Evolutionary conservation across 2,113 vertebrate genomes (phyloP).

Genomic region (Plecotus auritus): DNA sequence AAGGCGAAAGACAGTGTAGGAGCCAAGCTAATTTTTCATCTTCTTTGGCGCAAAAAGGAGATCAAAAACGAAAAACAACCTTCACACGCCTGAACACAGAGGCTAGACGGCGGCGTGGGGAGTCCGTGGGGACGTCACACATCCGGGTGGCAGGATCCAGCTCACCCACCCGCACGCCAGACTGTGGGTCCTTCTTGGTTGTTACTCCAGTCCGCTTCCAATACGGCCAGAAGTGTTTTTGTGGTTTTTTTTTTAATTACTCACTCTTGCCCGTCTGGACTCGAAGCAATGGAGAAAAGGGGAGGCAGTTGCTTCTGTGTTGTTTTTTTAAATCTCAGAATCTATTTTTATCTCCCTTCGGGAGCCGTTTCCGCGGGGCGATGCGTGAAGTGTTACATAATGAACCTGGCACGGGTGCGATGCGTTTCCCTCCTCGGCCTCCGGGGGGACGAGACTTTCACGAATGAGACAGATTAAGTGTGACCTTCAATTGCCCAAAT

Average conservation of each 20-base stretch:
- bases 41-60: neutral
- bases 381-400: slow-evolving; percentile 38
- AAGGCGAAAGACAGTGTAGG: neutral
- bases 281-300: neutral
- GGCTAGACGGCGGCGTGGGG: neutral
- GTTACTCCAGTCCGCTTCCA: neutral
- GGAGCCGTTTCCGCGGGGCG: neutral
- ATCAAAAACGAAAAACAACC: neutral
- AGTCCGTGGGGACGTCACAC: neutral
- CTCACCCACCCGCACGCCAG: rapidly evolving
- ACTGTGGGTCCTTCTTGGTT: neutral
- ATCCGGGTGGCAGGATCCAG: neutral
- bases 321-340: neutral
- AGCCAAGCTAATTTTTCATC: neutral
- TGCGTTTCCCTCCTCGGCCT: neutral
- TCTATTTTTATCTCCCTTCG: slow-evolving; percentile 50
- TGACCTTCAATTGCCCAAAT: neutral
- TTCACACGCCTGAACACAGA: neutral
- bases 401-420: neutral
- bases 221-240: neutral
- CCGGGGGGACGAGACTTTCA: neutral
- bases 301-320: neutral
- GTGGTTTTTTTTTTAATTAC: neutral
- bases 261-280: slow-evolving; percentile 24
- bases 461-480: neutral